These are phyloP conservation scores for Herpetotheres cachinnans DNA, from an alignment of 2,113 vertebrate species.

Conservation along the genomic window DNA sequence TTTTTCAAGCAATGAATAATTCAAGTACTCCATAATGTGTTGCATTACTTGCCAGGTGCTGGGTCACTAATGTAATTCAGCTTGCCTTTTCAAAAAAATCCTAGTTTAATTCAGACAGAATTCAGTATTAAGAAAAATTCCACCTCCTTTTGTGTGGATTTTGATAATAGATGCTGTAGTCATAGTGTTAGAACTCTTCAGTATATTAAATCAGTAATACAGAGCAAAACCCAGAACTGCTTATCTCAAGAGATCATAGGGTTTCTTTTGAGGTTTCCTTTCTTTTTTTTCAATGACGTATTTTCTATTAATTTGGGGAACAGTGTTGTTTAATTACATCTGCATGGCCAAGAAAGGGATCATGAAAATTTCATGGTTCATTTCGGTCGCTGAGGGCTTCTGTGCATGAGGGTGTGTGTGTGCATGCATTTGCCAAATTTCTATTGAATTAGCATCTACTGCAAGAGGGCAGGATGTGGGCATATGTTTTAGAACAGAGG, in stretches of 20 bases:
- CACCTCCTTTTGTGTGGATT: not conserved
- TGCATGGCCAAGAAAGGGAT: not conserved
- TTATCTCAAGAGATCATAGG: not conserved
- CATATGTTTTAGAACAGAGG: not conserved
- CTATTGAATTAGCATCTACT: not conserved
- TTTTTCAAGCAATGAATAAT: constrained; percentile 12
- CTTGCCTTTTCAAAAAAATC: not conserved
- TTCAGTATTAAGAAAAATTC: not conserved
- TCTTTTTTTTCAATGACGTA: not conserved
- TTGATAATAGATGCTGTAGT: not conserved
- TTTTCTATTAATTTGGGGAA: not conserved
- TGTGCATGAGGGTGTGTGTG: not conserved
- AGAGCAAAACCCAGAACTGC: not conserved
- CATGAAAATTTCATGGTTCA: not conserved
- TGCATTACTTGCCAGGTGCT: not conserved
- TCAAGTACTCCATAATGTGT: not conserved
- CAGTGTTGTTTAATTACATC: not conserved
- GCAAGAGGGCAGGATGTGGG: not conserved
- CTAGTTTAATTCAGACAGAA: not conserved
- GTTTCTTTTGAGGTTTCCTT: not conserved
- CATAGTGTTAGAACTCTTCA: not conserved
- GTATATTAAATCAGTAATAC: not conserved
- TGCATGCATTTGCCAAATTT: not conserved
- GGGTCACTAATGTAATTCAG: not conserved
- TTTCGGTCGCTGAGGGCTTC: not conserved